phyloP scores from a whole-genome alignment of 2,113 vertebrate genomes.

The Hypanus sabinus region DNA sequence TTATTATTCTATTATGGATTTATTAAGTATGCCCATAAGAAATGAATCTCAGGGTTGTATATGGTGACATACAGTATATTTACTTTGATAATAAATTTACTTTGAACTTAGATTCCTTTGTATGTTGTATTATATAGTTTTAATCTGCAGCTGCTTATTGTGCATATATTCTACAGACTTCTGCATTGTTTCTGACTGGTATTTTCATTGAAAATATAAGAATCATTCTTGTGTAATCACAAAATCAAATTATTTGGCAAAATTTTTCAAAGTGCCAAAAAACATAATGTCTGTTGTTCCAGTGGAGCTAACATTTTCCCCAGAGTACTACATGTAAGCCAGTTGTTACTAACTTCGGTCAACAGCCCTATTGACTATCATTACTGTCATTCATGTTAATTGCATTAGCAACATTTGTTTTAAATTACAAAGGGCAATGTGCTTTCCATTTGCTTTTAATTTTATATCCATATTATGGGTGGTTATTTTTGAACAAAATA shows the following conservation, averaged over 20 bases:
- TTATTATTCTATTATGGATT: no score
- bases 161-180: slow-evolving; percentile 34
- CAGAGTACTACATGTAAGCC: background rate
- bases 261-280: background rate
- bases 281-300: slow-evolving; percentile 12
- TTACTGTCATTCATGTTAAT: slow-evolving; percentile 5
- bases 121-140: background rate
- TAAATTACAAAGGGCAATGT: background rate
- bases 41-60: no score
- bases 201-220: slow-evolving; percentile 8
- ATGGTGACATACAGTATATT: no score
- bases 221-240: background rate
- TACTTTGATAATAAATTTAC: no score
- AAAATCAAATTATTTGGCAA: background rate
- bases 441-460: background rate
- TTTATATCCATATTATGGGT: background rate
- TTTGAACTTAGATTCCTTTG: background rate
- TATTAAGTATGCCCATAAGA: no score
- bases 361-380: slow-evolving; percentile 7
- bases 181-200: background rate
- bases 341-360: slow-evolving; percentile 14
- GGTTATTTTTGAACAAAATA: background rate
- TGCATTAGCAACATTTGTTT: background rate
- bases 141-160: background rate
- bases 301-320: slow-evolving; percentile 24